phyloP scores from a whole-genome alignment of 2,888 invertebrate genomes.

The Eilema depressum region DNA sequence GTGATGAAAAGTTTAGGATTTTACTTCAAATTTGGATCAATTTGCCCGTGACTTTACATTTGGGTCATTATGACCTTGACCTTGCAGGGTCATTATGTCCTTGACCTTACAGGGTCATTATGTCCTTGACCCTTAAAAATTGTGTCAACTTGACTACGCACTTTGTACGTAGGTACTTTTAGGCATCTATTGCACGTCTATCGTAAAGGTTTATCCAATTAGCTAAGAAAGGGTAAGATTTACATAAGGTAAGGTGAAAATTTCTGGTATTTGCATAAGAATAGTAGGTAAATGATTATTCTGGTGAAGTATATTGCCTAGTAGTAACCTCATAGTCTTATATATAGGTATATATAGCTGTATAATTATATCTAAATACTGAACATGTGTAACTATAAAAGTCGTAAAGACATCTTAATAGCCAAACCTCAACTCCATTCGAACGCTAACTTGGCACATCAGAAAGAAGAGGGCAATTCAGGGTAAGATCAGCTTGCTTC shows the following conservation, averaged over 20 bases:
- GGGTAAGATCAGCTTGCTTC: not conserved
- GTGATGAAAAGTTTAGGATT: not conserved
- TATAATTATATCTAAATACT: constrained; percentile 3
- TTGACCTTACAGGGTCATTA: not conserved
- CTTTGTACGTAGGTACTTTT: not conserved
- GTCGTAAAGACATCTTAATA: not conserved
- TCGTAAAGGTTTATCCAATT: not conserved
- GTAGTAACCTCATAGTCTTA: constrained; percentile 2
- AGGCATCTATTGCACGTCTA: not conserved
- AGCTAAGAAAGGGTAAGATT: not conserved
- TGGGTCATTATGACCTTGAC: not conserved
- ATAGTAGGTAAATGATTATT: not conserved
- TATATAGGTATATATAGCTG: not conserved
- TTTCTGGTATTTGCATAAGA: not conserved
- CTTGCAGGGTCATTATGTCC: not conserved
- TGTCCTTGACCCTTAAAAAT: not conserved
- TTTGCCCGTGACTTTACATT: not conserved
- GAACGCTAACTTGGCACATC: not conserved
- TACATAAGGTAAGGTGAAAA: not conserved
- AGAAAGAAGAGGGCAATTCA: too few relatives aligned
- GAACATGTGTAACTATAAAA: constrained; percentile 4
- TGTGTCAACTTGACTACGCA: not conserved
- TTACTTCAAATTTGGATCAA: not conserved
- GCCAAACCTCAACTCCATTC: not conserved
- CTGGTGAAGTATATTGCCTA: not conserved